Conservation (phyloP, 1,140 invertebrate species). For the Leptonema lineaticorne region DNA sequence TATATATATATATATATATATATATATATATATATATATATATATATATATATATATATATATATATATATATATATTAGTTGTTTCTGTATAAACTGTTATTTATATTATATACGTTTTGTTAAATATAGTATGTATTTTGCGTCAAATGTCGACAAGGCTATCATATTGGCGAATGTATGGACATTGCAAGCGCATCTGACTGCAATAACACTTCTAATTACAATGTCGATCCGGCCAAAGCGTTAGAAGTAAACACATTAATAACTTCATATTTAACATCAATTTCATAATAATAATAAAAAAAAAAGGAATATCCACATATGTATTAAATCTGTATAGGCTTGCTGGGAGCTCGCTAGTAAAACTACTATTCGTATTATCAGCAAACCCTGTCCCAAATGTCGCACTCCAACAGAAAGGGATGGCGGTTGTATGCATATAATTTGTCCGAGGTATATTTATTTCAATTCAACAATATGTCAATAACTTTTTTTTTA, state of each 20-base stretch:
- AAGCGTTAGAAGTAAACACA: slow-evolving; percentile 20
- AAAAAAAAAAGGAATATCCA: not conserved
- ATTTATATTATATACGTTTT: too few species aligned
- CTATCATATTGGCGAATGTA: slow-evolving; percentile 77
- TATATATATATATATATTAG: too few species aligned
- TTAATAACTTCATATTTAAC: not conserved
- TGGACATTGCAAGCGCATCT: slow-evolving; percentile 41
- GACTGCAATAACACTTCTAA: slow-evolving; percentile 51
- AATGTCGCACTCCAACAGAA: slow-evolving; percentile 84
- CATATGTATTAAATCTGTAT: slow-evolving; percentile 30
- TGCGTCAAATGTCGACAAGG: slow-evolving; percentile 78
- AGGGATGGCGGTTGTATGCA: slow-evolving; percentile 89
- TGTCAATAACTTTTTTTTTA: not conserved
- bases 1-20: not conserved
- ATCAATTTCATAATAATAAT: not conserved
- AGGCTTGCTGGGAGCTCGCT: slow-evolving; percentile 78
- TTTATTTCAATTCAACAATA: not conserved
- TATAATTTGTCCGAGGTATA: slow-evolving; percentile 68
- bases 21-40: too few species aligned
- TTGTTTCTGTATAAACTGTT: too few species aligned
- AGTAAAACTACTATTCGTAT: slow-evolving; percentile 74
- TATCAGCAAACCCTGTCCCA: slow-evolving; percentile 84
- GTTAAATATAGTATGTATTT: slow-evolving; percentile 70
- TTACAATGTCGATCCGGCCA: slow-evolving; percentile 63
- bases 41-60: too few species aligned